These are phyloP conservation scores for Dromaius novaehollandiae DNA, from an alignment of 2,113 vertebrate species.

Conservation along the genomic window DNA sequence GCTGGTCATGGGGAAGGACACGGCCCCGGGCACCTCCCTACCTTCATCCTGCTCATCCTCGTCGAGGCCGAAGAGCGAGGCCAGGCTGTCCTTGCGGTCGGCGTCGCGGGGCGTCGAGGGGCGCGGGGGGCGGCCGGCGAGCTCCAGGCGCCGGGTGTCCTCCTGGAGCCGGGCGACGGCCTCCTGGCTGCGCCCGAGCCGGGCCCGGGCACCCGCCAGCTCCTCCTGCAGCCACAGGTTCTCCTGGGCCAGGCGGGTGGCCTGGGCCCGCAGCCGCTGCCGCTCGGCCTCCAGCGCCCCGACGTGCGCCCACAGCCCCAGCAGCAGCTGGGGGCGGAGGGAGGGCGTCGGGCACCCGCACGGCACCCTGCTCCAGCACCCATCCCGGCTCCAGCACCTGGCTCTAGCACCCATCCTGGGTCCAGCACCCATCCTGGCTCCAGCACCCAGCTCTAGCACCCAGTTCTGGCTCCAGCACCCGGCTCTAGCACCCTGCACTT, in stretches of 20 bases:
- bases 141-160: constrained; percentile 69
- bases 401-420: too few relatives aligned
- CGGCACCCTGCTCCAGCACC: too few relatives aligned
- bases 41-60: constrained; percentile 74
- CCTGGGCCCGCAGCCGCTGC: constrained; percentile 87
- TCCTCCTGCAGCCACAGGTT: constrained; percentile 87
- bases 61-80: too few relatives aligned
- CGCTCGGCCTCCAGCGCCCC: constrained; percentile 87
- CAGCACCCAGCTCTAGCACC: too few relatives aligned
- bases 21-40: neutral
- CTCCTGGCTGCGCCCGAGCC: constrained; percentile 65
- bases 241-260: constrained; percentile 87
- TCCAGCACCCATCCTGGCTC: too few relatives aligned
- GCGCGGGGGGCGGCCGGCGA: constrained; percentile 42
- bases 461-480: too few relatives aligned
- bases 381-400: too few relatives aligned
- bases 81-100: too few relatives aligned
- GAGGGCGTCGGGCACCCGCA: neutral
- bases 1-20: too few relatives aligned
- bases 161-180: constrained; percentile 71
- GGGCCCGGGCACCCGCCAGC: constrained; percentile 55
- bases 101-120: too few relatives aligned
- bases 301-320: constrained; percentile 84
- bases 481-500: too few relatives aligned
- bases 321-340: constrained; percentile 78